Evolutionary conservation across 2,797 vertebrate species (phyloP), one percentile per base, ranked within the genome.

Genomic region (Gastrophryne carolinensis): DNA sequence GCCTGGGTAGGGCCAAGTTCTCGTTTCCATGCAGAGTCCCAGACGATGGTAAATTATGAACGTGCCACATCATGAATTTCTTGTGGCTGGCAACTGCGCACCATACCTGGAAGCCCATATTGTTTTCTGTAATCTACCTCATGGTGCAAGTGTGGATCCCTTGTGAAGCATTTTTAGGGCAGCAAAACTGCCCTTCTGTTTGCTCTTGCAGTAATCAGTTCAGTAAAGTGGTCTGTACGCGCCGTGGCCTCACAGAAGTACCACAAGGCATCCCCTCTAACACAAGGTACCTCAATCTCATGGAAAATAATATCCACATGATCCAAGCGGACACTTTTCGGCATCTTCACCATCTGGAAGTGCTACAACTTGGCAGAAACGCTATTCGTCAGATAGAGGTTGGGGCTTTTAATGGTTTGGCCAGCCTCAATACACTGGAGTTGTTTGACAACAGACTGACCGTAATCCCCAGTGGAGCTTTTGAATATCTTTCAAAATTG

Each of bases 21-120:
- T 85, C 83, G 84, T 89, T 86, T 82, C 85, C 83, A 56, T 83
- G 81, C 83, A 86, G 83, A 86, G 83, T 85, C 83, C 93, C 93
- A 90, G 88, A 91, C 90, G 90, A 95, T 96, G 95, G 92, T 93
- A 92, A 95, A 96, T 91, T 95, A 98, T 98, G 96, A 95, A 93
- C 95, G 93, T 93, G 95, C 91, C 94, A 94, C 96, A 98, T 88
- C 94, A 98, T 98, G 96, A 98, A 93, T 96, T 94, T 96, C 94
- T 91, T 95, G 95, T 92, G 95, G 95, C 95, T 94, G 95, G 96
- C 94, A 92, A 94, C 93, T 94, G 93, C 94, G 95, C 93, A 95
- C 92, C 91, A 90, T 92, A 92, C 94, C 93, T 95, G 96, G 94
- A 95, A 95, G 83, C 88, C 94, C 87, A 89, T 92, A 92, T 92